Evolutionary conservation across 2,797 vertebrate species (phyloP), one percentile per base, ranked within the genome.

Genomic region (Botia kubotai): DNA sequence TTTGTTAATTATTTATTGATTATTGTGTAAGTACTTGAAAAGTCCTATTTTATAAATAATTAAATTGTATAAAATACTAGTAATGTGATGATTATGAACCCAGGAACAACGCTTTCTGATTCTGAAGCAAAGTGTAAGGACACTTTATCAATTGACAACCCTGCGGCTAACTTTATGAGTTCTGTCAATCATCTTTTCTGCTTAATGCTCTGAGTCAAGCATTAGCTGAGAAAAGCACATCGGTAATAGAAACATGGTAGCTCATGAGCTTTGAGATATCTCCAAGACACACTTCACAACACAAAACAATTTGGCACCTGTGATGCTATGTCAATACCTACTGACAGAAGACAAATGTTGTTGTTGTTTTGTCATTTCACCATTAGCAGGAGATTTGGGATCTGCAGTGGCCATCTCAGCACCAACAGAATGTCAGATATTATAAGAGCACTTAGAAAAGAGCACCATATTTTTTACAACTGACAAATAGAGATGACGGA

Each of bases 321-420:
- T 96, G 96, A 97, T 95, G 91, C 93, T 93, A 87, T 93, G 95
- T 97, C 97, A 96, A 97, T 98, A 97, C 93, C 86, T 89, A 89
- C 81, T 92, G 94, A 96, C 95, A 96, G 93, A 96, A 98, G 97
- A 98, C 94, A 95, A 96, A 98, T 98, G 96, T 93, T 95, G 95
- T 96, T 96, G 96, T 97, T 97, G 97, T 94, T 96, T 95, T 93
- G 94, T 93, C 93, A 93, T 95, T 96, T 95, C 92, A 93, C 94
- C 92, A 93, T 95, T 95, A 94, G 91, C 94, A 89, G 87, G 93
- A 93, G 91, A 92, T 85, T 94, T 92, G 93, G 93, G 92, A 94
- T 93, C 92, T 90, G 92, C 88, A 88, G 92, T 92, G 93, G 92
- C 90, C 91, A 83, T 88, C 90, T 93, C 60, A 94, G 92, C 39